Conservation (phyloP, 2,113 vertebrate species). For the Python bivittatus region DNA sequence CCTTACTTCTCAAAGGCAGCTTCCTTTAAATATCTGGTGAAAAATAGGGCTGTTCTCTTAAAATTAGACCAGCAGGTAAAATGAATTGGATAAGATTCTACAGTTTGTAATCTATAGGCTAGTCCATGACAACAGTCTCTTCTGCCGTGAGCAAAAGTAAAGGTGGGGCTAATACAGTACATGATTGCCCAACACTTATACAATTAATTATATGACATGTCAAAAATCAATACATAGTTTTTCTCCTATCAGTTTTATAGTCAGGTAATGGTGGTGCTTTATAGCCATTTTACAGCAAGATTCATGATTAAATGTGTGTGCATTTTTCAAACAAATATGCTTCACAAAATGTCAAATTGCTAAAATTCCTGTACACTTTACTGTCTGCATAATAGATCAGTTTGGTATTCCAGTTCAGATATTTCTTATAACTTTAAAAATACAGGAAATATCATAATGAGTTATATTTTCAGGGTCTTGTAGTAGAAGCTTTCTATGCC, state of each 20-base stretch:
- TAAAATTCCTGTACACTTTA: not conserved
- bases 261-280: not conserved
- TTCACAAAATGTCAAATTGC: not conserved
- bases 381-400: not conserved
- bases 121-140: not conserved
- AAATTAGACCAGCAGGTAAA: not conserved
- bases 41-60: not conserved
- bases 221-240: not conserved
- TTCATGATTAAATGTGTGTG: constrained; percentile 6
- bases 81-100: not conserved
- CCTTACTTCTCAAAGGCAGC: not conserved
- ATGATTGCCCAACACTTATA: not conserved
- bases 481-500: not conserved
- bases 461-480: not conserved
- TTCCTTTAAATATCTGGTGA: not conserved
- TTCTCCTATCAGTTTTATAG: not conserved
- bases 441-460: not conserved
- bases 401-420: not conserved
- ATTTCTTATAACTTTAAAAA: not conserved
- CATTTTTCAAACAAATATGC: not conserved
- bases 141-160: not conserved
- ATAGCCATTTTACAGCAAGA: not conserved
- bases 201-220: not conserved
- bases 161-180: not conserved
- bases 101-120: too few species aligned